Evolutionary conservation across 2,888 invertebrate genomes (phyloP), one percentile per base, ranked within the genome.

Genomic region (Ectobius pallidus): DNA sequence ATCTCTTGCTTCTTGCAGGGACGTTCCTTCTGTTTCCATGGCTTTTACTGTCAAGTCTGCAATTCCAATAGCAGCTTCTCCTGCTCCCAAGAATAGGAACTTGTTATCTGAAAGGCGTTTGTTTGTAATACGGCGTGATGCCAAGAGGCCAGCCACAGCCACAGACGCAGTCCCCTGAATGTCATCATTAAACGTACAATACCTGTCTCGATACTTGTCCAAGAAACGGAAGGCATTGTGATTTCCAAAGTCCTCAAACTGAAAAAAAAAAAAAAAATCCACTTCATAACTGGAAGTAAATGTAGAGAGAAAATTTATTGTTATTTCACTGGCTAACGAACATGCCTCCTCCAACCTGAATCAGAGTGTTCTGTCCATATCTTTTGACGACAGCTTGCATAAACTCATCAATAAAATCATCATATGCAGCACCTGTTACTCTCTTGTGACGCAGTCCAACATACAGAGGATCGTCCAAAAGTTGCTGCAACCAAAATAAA

Each of bases 101-200:
- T 89, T 94, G 81, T 97, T 93, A 74, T 99, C 95, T 58, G 89
- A 88, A 79, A 99, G 88, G 79, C 91, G 91, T 80, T 89, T 91
- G 78, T 91, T 91, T 0, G 95, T 95, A 73, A 96, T 85, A 76
- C 92, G 86, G 70, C 88, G 87, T 42, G 93, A 91, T 0, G 95
- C 94, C 79, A 96, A 86, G 22, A 99, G 85, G 0, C 99, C 99
- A 6, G 96, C 97, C 1, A 98, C 94, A 9, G 96, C 97, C 0
- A 99, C 99, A 32, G 95, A 91, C 1, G 99, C 99, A 0, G 98
- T 97, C 77, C 98, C 97, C 84, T 99, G 98, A 80, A 99, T 99
- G 81, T 99, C 99, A 81, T 99, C 99, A 84, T 99, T 99, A 84
- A 99, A 99, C 25, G 97, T 97, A 84, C 99, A 99, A 83, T 96